Conservation (phyloP, 2,797 vertebrate genomes). For the Rhabdophis nuchalis region DNA sequence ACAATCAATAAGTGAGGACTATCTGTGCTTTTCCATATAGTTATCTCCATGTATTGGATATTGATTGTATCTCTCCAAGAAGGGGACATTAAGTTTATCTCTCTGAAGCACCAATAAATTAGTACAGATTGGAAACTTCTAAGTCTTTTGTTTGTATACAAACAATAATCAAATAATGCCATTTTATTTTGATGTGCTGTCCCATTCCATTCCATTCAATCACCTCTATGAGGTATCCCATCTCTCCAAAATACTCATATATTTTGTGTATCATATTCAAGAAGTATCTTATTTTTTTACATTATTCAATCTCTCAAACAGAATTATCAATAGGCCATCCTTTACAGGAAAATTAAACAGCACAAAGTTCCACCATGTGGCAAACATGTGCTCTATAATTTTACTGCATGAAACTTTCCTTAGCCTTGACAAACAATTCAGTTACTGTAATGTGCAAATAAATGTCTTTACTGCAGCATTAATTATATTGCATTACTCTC, state of each 20-base stretch:
- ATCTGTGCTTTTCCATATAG: not conserved
- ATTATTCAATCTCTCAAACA: constrained; percentile 33
- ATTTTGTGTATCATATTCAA: constrained; percentile 5
- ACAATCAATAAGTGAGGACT: not conserved
- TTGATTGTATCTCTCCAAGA: not conserved
- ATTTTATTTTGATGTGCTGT: not conserved
- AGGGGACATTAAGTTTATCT: not conserved
- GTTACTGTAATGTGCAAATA: not conserved
- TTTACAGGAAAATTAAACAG: not conserved
- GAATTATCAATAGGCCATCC: not conserved
- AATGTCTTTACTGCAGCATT: not conserved
- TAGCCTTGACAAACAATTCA: not conserved
- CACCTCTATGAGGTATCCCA: not conserved
- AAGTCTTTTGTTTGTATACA: not conserved
- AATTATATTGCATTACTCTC: not conserved
- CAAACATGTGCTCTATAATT: not conserved
- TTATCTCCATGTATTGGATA: not conserved
- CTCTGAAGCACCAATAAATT: not conserved
- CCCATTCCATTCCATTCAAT: not conserved
- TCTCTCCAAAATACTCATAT: not conserved
- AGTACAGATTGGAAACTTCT: rapidly evolving
- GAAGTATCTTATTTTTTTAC: constrained; percentile 30
- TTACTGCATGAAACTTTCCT: not conserved
- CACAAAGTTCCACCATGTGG: not conserved
- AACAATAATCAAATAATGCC: not conserved